Base-by-base conservation (phyloP, 2,888 invertebrate species). In the Taphrorychus bicolor region DNA sequence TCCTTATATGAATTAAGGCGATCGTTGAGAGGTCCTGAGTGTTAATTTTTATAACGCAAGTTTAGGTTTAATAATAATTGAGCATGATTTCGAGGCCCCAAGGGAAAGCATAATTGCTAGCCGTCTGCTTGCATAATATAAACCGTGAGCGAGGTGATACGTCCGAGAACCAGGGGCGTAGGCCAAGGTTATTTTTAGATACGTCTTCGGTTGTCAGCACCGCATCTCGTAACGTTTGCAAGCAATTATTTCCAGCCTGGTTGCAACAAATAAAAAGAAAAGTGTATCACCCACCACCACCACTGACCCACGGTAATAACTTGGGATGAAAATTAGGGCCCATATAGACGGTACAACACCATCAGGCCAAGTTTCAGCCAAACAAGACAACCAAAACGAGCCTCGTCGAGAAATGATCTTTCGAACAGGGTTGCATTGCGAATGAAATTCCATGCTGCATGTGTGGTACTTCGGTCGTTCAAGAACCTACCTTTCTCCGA, bases 101-200 rank as follows among this genome's bases (percentile, higher is more conserved):
- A 53, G 63, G 68, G 70, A 67, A 68, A 57, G 52, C 68, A 60
- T 70, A 70, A 70, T 70, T 70, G 66, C 70, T 65, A 64, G 57
- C 48, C 67, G 70, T 70, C 70, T 61, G 70, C 69, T 71, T 71
- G 71, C 71, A 71, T 71, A 71, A 69, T 66, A 66, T 66, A 70
- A 70, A 62, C 66, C 70, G 70, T 66, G 70, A 70, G 48, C 24
- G 45, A 66, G 60, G 48, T 62, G 67, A 67, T 67, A 62, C 53
- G 61, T 67, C 58, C 62, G 53, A 57, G 62, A 40, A 23, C 14
- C 62, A 62, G 42, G 63, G 68, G 63, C 63, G 68, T 23, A 49
- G 63, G 59, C 59, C 49, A 59, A 45, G 53, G 54, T 48, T 65
- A 65, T 65, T 65, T 65, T 59, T 54, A 59, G 65, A n/a, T 11